phyloP scores from a whole-genome alignment of 2,888 invertebrate species.

The Hirtodrosophila duncani region DNA sequence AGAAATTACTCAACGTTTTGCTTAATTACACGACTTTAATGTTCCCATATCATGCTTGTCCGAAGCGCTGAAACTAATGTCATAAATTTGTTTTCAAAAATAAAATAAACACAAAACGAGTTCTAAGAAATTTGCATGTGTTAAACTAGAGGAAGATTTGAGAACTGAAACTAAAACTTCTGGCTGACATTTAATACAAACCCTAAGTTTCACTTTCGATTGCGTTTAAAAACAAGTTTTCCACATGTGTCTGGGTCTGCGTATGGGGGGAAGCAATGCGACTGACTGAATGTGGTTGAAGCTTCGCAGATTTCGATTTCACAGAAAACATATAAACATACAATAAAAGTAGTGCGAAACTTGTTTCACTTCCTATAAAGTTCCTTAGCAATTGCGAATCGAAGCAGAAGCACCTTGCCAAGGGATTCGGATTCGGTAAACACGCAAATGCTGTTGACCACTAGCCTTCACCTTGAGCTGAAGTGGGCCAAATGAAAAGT shows the following conservation, averaged over 20 bases:
- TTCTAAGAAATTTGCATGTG: conserved; percentile 20
- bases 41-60: too few species aligned
- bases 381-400: too few species aligned
- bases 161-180: neutral
- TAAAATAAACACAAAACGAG: conserved; percentile 24
- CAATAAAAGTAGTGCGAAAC: too few species aligned
- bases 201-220: conserved; percentile 25
- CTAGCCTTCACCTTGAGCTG: conserved; percentile 25
- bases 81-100: conserved; percentile 1
- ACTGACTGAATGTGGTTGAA: too few species aligned
- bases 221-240: conserved; percentile 3
- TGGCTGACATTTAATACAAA: conserved; percentile 22
- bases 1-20: neutral
- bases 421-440: conserved; percentile 5
- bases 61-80: too few species aligned
- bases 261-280: too few species aligned
- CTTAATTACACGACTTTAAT: neutral
- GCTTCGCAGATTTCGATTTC: too few species aligned
- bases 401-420: neutral
- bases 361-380: too few species aligned
- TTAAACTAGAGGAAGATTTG: neutral
- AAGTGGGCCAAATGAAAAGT: conserved; percentile 18
- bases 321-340: too few species aligned
- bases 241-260: too few species aligned
- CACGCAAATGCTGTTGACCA: conserved; percentile 19